Base-by-base conservation (phyloP, 2,797 vertebrate species). In the Cynodonichthys magdalenae region DNA sequence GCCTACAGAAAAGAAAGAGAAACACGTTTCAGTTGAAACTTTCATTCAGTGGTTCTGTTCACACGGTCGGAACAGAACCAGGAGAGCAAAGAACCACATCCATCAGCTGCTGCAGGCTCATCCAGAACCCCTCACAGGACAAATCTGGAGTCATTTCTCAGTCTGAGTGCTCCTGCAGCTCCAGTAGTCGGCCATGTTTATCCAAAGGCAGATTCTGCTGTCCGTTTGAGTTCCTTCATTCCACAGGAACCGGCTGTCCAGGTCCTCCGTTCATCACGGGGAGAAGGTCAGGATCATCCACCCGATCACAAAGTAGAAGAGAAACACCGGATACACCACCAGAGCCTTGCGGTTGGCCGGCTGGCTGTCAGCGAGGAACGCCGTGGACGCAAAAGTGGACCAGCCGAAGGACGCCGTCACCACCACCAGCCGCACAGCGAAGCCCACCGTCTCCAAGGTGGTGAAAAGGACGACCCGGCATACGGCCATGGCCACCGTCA, bases 261-360 rank as follows among this genome's bases (percentile, higher is more conserved):
- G 63, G 62, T 15, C 36, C 7, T 64, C 78, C 82, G 86, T 15
- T 20, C 74, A 66, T 2, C 85, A 34, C 0, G 95, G 94, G 0
- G 95, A 94, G 64, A 97, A 99, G 45, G 97, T 98, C 77, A 99
- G 94, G 73, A 99, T 93, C 94, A 99, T 98, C 96, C 97, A 99
- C 54, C 95, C 95, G 74, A 99, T 98, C 46, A 99, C 95, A 0
- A 99, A 99, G 89, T 99, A 99, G 90, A 99, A 99, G 51, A 99
- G 95, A 87, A 98, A 99, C 75, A 99, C 95, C 1, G 97, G 97
- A 77, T 99, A 99, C 50, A 99, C 95, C 0, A 95, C 96, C 1
- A 99, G 94, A 0, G 94, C 95, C 77, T 95, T 98, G 74, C 96
- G 95, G 83, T 96, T 96, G 15, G 95, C 91, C 4, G 96, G 97